phyloP scores from a whole-genome alignment of 1,140 invertebrate species.

The Melitaea cinxia region DNA sequence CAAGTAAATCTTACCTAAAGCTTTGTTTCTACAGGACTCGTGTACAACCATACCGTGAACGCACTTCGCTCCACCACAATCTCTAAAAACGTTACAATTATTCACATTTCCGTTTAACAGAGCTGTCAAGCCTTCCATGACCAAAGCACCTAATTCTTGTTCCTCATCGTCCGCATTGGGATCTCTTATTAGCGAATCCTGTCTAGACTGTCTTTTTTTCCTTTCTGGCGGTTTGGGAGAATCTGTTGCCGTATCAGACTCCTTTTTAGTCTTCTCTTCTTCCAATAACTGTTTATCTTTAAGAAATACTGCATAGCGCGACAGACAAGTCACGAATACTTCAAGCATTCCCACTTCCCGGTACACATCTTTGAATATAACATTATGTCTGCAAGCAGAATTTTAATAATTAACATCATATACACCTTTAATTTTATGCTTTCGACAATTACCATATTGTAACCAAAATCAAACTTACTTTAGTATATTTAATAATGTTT shows the following conservation, averaged over 20 bases:
- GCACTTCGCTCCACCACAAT: constrained; percentile 95
- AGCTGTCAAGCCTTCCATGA: constrained; percentile 93
- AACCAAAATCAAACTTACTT: constrained; percentile 79
- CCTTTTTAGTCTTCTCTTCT: constrained; percentile 60
- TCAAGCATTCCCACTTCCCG: constrained; percentile 98
- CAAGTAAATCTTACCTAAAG: constrained; percentile 83
- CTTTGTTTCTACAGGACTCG: constrained; percentile 90
- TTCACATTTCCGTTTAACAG: constrained; percentile 90
- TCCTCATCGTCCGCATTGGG: constrained; percentile 82
- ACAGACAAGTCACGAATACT: constrained; percentile 96
- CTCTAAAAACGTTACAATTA: constrained; percentile 96
- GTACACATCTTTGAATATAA: constrained; percentile 98
- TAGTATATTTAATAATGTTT: constrained; percentile 93
- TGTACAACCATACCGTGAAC: constrained; percentile 95
- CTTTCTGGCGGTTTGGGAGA: constrained; percentile 69
- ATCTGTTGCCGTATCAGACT: constrained; percentile 47
- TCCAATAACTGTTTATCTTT: constrained; percentile 85
- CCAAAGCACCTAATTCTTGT: constrained; percentile 90
- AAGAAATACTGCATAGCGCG: constrained; percentile 90
- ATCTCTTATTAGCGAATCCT: constrained; percentile 80
- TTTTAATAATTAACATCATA: neutral
- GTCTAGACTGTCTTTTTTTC: constrained; percentile 64
- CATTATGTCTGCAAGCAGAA: constrained; percentile 87
- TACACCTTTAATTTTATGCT: neutral
- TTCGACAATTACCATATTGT: too few species aligned